phyloP scores from a whole-genome alignment of 23 tunicate species.

The Pegea sp. region DNA sequence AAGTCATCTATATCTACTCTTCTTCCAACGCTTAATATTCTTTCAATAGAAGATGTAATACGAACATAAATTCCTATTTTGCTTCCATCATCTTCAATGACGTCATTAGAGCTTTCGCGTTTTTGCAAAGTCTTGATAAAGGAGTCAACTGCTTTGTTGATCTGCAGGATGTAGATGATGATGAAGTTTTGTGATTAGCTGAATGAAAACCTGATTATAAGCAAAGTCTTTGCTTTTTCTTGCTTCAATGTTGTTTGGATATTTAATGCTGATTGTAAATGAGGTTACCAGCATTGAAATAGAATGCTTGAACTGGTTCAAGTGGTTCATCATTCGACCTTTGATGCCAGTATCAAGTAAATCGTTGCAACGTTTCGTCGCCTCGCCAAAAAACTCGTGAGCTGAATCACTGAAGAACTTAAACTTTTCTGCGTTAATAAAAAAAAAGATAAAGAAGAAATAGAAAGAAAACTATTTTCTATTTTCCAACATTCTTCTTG shows the following conservation, averaged over 20 bases:
- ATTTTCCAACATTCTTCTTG: too few relatives aligned
- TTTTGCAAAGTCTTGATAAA: too few relatives aligned
- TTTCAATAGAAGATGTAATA: not conserved
- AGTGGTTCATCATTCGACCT: constrained; percentile 7
- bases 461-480: too few relatives aligned
- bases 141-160: too few relatives aligned
- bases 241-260: constrained; percentile 42
- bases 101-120: too few relatives aligned
- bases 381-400: constrained; percentile 7
- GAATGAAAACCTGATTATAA: constrained; percentile 38
- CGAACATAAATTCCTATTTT: not conserved
- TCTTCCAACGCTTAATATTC: not conserved
- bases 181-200: too few relatives aligned
- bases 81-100: too few relatives aligned
- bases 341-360: constrained; percentile 11
- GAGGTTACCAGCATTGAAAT: constrained; percentile 56
- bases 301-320: constrained; percentile 23
- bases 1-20: not conserved
- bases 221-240: constrained; percentile 26
- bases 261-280: constrained; percentile 26
- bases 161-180: too few relatives aligned
- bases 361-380: constrained; percentile 21
- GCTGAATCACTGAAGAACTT: constrained; percentile 13
- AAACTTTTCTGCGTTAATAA: constrained; percentile 1
- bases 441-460: too few relatives aligned